Evolutionary conservation across 2,113 vertebrate genomes (phyloP), one percentile per base, ranked within the genome.

Genomic region (Caretta caretta): DNA sequence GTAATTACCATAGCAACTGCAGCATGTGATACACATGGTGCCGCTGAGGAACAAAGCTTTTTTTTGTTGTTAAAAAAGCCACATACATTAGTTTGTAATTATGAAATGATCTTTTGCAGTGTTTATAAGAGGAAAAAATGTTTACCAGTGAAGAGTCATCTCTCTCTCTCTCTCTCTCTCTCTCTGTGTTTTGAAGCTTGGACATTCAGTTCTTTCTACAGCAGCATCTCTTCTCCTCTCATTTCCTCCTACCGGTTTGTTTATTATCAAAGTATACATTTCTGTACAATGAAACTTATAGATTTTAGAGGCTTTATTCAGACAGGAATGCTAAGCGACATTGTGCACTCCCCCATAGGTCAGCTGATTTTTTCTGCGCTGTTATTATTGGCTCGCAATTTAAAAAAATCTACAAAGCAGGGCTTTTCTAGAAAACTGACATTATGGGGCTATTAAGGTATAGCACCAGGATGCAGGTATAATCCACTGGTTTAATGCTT

Each of bases 1-100:
- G 97, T 98, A 98, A 98, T 98, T 98, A 97, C 98, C 98, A 98
- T 98, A 98, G 98, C 98, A 98, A 98, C 98, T 95, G 78, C 97
- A 97, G 97, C 97, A 97, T 98, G 98, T 93, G 94, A 96, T 95
- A 96, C 97, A 97, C 96, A 92, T 83, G 91, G 86, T 96, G 90
- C 90, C 94, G 97, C 94, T 91, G 95, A 93, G 98, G 98, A 98
- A 98, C 98, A 98, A 98, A 98, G 98, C 92, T 86, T 94, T 89
- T 88, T 95, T 90, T 94, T 65, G 75, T 94, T 88, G 12, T 11
- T 76, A 84, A 95, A 93, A 92, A 94, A 96, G 62, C 22, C 83
- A 91, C 91, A 89, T 93, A 88, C 79, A 92, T 96, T 97, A 97
- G 90, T 97, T 97, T 98, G 97, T 97, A 97, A 97, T 72, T 93